Base-by-base conservation (phyloP, 2,113 vertebrate species). In the Plecturocebus donacophilus region DNA sequence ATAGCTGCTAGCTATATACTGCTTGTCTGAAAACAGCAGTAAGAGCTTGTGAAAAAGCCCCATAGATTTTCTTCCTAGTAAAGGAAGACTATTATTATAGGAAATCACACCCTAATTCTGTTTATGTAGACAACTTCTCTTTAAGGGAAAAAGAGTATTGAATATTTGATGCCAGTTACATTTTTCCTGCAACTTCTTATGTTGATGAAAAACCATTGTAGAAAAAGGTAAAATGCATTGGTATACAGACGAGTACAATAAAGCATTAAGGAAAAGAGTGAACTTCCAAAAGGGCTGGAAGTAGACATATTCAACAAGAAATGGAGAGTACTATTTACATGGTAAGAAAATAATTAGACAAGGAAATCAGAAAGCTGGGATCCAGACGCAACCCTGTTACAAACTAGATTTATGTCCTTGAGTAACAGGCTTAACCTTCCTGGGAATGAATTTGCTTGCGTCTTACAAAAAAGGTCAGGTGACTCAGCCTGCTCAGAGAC, bases 1-100 rank as follows among this genome's bases (percentile, higher is more conserved):
- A 6, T 0, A 4, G 25, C 71, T 3, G 12, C 9, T 13, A 58
- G 47, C 25, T 32, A 35, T 3, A 19, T 1, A 5, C 19, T 14
- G 8, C 42, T 9, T 9, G 1, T 49, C 70, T 23, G 38, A 23
- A 21, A 83, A 49, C 12, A 40, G 19, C 10, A 61, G 3, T n/a
- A 3, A 71, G 7, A 68, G 23, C 45, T 35, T 12, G 1, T 4
- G 17, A 82, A 23, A 38, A 58, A 0, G n/a, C 1, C 19, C 20
- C 2, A 12, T 0, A 64, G 30, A 27, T 3, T 79, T 45, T 13
- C 35, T 64, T 75, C 66, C 56, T n/a, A 6, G 0, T 0, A 23
- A 49, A 61, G 47, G 21, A 32, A 40, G 25, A 25, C 32, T 66
- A 8, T 49, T 35, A 30, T 35, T 21, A n/a, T 19, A 35, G 14